A percentile compares a stretch with the other conserved stretches of the same genome.
Evolutionary conservation across 2,888 invertebrate species (phyloP).

Genomic region (Sinohyriopsis cumingii): DNA sequence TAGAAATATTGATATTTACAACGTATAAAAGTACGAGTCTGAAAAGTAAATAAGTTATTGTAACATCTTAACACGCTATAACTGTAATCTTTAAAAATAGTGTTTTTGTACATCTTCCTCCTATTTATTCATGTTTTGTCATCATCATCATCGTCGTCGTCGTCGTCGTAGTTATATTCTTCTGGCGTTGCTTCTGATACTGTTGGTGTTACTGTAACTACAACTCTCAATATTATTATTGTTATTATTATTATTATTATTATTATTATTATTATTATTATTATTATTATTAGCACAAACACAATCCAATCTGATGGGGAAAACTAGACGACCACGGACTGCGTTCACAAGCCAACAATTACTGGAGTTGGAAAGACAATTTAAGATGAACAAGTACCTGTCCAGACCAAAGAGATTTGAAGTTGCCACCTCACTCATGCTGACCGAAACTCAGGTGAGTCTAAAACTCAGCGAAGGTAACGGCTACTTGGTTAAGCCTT

Average conservation of each 20-base stretch:
- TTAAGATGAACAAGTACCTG: conserved; percentile 98
- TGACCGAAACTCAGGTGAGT: conserved; percentile 96
- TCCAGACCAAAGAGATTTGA: conserved; percentile 98
- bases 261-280: neutral
- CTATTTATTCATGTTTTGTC: too few species aligned
- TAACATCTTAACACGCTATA: too few species aligned
- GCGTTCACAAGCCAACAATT: conserved; percentile 99
- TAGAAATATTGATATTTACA: too few species aligned
- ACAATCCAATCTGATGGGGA: conserved; percentile 71
- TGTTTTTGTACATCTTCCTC: too few species aligned
- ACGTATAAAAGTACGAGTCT: too few species aligned
- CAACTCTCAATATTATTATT: neutral
- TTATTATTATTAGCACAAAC: conserved; percentile 49
- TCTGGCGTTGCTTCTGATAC: too few species aligned
- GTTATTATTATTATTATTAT: neutral
- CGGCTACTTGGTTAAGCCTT: too few species aligned
- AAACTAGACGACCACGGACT: conserved; percentile 94
- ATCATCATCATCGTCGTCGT: too few species aligned
- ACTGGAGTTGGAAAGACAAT: conserved; percentile 97
- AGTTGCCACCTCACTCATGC: conserved; percentile 96
- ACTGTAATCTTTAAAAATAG: too few species aligned
- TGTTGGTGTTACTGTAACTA: neutral
- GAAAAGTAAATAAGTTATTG: too few species aligned
- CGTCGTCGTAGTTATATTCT: too few species aligned
- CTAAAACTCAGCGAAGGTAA: too few species aligned